Conservation (phyloP, 2,888 invertebrate genomes). For the Trachelus troglodyta region DNA sequence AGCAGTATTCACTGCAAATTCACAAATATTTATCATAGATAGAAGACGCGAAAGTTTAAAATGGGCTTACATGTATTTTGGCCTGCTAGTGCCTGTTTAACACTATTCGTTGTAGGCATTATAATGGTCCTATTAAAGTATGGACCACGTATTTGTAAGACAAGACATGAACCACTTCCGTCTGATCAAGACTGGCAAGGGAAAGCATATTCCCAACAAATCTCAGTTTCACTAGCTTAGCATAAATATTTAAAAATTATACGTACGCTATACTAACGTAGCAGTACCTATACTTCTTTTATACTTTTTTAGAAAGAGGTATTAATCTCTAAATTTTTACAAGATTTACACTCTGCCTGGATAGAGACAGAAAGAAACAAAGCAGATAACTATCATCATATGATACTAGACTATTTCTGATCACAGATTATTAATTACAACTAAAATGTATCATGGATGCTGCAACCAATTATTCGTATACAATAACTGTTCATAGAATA, state of each 20-base stretch:
- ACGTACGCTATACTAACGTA: background rate
- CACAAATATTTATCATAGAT: background rate
- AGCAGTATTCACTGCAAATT: background rate
- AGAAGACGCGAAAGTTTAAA: slow-evolving; percentile 21
- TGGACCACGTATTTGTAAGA: slow-evolving; percentile 78
- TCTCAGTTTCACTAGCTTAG: slow-evolving; percentile 59
- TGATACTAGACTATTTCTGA: background rate
- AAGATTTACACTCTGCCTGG: background rate
- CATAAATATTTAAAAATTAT: background rate
- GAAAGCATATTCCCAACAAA: slow-evolving; percentile 69
- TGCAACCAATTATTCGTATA: background rate
- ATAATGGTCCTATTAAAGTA: slow-evolving; percentile 81
- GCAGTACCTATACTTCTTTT: background rate
- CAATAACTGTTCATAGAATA: background rate
- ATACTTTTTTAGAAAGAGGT: background rate
- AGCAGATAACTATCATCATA: background rate
- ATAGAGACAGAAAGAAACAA: background rate
- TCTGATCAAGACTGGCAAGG: slow-evolving; percentile 77
- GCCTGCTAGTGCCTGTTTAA: slow-evolving; percentile 80
- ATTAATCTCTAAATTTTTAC: background rate
- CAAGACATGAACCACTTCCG: slow-evolving; percentile 76
- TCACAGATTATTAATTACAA: background rate
- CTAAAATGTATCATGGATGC: background rate
- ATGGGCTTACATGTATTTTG: slow-evolving; percentile 82
- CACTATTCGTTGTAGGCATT: slow-evolving; percentile 79